Base-by-base conservation (phyloP, 2,797 vertebrate genomes). In the Falco novaeseelandiae region DNA sequence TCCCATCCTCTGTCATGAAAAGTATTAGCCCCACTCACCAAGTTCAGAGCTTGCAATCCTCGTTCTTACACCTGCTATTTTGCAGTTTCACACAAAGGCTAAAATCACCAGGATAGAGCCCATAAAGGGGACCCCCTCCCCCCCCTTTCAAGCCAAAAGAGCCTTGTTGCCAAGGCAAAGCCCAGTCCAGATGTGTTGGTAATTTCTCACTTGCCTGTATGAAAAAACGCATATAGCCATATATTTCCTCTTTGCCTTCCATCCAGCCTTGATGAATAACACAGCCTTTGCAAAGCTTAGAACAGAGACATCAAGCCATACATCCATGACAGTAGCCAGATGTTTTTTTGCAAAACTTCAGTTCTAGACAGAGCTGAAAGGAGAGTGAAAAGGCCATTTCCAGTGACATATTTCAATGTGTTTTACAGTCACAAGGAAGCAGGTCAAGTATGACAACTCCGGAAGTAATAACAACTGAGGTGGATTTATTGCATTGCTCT, bases 401-500 rank as follows among this genome's bases (percentile, higher is more conserved):
- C 52, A 83, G 55, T 25, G 72, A 58, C 32, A 36, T 49, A 84
- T 65, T 83, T 93, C 67, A 81, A 23, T 70, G 66, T 62, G 30
- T 27, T 91, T 90, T 52, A 80, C 32, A 71, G 85, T 59, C 79
- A 87, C 44, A 61, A 90, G 78, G 61, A 89, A 81, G 48, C 66
- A 87, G 65, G 77, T 65, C 69, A 88, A 79, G 86, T 86, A 84
- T 27, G 46, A 92, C 73, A 90, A 78, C 27, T 93, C 78, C 62
- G 94, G 70, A 90, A 93, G 59, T 51, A 77, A 38, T 55, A 88
- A 77, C 29, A 89, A 77, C 49, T 10, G 54, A 59, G 61, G 36
- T 34, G 94, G 65, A 91, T 94, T 83, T 86, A 95, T 70, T 62
- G 77, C 69, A 42, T 36, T 87, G 87, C 46, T 79, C 80, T 94